Percentiles rank a stretch among this genome's conserved stretches.
These are phyloP conservation scores for Siniperca knerii DNA, from an alignment of 2,113 vertebrate species.

Conservation along the genomic window DNA sequence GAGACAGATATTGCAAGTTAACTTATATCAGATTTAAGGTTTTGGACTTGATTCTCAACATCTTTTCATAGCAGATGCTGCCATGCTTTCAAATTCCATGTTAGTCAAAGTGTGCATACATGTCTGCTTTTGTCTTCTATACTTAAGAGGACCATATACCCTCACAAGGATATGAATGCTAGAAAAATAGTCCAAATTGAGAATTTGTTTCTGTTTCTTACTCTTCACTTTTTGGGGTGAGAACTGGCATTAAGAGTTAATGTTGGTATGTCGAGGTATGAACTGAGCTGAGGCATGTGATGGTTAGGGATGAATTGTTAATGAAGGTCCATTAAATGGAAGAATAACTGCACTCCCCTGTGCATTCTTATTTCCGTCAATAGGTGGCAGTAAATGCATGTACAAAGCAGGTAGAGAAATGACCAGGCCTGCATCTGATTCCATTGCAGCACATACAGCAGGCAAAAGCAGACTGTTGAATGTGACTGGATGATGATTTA, in stretches of 20 bases:
- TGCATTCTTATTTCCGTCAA: not conserved
- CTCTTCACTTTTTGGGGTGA: not conserved
- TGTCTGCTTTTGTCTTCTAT: not conserved
- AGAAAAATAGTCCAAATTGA: not conserved
- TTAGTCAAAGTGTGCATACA: not conserved
- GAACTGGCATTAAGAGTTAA: not conserved
- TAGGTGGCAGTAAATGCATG: slow-evolving; percentile 40
- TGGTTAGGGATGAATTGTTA: not conserved
- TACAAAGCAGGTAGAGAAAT: not conserved
- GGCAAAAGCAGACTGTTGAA: slow-evolving; percentile 47
- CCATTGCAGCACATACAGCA: not conserved
- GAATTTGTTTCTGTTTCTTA: not conserved
- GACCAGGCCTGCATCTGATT: not conserved
- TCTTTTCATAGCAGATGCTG: not conserved
- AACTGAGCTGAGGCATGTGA: not conserved
- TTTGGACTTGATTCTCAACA: not conserved
- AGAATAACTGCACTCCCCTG: rapidly evolving
- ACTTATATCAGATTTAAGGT: not conserved
- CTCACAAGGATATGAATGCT: not conserved
- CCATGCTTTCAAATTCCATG: too few relatives aligned
- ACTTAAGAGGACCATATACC: not conserved
- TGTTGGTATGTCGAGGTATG: too few relatives aligned
- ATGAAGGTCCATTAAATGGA: not conserved
- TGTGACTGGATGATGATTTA: slow-evolving; percentile 2
- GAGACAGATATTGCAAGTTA: not conserved